A percentile compares a stretch with the other conserved stretches of the same genome.
Conservation (phyloP, 2,113 vertebrate genomes). For the Cyphomyrus discorhynchus region DNA sequence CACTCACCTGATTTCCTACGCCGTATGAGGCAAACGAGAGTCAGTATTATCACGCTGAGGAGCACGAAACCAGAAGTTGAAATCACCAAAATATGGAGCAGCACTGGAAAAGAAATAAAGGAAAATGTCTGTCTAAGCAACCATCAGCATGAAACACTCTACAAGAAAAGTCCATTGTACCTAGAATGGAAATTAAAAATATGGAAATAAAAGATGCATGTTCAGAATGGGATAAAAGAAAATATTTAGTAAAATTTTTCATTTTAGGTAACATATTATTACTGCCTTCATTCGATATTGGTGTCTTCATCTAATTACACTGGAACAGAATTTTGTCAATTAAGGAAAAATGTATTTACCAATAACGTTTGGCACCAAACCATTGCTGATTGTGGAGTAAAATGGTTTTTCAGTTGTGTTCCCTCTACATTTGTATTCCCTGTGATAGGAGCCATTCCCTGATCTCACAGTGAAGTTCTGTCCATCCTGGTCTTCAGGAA, state of each 20-base stretch:
- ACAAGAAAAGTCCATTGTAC: background rate
- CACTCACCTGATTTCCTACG: background rate
- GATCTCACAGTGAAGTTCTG: background rate
- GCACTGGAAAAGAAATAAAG: background rate
- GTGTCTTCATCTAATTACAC: background rate
- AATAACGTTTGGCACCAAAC: background rate
- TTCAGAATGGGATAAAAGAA: background rate
- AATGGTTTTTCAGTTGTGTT: background rate
- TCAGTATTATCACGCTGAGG: background rate
- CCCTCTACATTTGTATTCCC: slow-evolving; percentile 13
- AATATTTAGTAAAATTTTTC: background rate
- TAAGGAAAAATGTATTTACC: background rate
- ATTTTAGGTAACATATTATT: background rate
- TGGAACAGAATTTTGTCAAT: background rate
- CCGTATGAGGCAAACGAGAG: background rate
- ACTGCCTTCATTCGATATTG: background rate
- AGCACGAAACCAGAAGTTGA: background rate
- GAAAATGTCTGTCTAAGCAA: background rate
- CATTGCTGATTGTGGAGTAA: background rate
- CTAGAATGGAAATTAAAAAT: background rate
- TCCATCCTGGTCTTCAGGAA: background rate
- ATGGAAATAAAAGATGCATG: background rate
- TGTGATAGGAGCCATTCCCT: background rate
- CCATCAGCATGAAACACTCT: background rate
- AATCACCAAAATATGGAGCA: background rate